Percentiles rank a stretch among this genome's conserved stretches.
phyloP scores from a whole-genome alignment of 2,888 invertebrate species.

The Ochropacha duplaris region DNA sequence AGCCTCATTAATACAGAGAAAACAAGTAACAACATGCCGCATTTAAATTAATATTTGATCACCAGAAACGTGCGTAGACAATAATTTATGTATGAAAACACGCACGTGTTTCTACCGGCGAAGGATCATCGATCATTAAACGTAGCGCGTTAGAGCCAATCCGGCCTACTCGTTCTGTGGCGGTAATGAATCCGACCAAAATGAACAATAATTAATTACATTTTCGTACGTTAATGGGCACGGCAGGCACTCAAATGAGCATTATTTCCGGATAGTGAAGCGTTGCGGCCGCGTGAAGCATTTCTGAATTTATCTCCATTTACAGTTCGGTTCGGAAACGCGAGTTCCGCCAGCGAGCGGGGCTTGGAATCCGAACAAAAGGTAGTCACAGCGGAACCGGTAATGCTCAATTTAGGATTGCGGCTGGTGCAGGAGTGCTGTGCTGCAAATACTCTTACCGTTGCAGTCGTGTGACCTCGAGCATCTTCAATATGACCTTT shows the following conservation, averaged over 20 bases:
- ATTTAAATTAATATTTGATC: not conserved
- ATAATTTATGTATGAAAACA: conserved; percentile 13
- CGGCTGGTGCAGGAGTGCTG: conserved; percentile 37
- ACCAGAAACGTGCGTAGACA: not conserved
- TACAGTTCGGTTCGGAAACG: conserved; percentile 60
- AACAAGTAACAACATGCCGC: not conserved
- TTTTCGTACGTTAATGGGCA: conserved; percentile 55
- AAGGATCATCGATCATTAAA: conserved; percentile 32
- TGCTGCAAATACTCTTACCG: conserved; percentile 47
- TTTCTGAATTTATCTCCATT: conserved; percentile 64
- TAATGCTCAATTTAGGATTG: conserved; percentile 67
- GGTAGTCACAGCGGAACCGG: conserved; percentile 61
- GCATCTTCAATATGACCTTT: not conserved
- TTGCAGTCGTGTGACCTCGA: not conserved
- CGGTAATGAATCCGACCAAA: conserved; percentile 53
- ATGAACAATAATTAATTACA: conserved; percentile 62
- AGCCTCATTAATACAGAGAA: no score
- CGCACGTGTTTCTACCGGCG: conserved; percentile 10
- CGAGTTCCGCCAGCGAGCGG: conserved; percentile 52
- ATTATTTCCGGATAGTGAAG: conserved; percentile 51
- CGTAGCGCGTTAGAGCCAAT: conserved; percentile 37
- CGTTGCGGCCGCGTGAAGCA: conserved; percentile 37
- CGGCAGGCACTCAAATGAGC: conserved; percentile 49
- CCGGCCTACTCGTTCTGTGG: conserved; percentile 36
- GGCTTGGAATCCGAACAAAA: conserved; percentile 56